phyloP scores from a whole-genome alignment of 1,140 invertebrate genomes.

The Ostrea denselamellosa region DNA sequence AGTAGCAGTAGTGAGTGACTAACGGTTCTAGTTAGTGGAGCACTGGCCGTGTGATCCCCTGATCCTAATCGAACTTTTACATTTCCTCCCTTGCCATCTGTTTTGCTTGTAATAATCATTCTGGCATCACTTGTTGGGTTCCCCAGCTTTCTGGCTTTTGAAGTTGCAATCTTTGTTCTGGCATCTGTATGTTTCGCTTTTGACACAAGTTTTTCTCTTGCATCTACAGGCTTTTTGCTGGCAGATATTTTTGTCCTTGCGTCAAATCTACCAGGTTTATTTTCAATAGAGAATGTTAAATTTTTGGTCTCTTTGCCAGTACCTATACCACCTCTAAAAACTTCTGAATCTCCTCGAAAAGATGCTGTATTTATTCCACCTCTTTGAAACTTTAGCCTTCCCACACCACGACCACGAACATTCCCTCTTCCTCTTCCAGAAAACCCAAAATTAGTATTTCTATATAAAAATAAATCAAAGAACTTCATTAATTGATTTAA shows the following conservation, averaged over 20 bases:
- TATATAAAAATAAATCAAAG: background rate
- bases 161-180: conserved; percentile 85
- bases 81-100: background rate
- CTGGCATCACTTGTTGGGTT: background rate
- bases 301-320: background rate
- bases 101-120: conserved; percentile 10
- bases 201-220: conserved; percentile 58
- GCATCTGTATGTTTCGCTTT: conserved; percentile 81
- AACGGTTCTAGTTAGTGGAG: background rate
- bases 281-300: conserved; percentile 32
- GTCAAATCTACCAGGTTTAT: conserved; percentile 48
- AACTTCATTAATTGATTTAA: background rate
- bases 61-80: conserved; percentile 43
- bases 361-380: background rate
- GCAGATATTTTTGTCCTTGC: conserved; percentile 63
- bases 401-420: conserved; percentile 1
- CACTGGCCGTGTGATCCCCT: background rate
- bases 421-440: conserved; percentile 32
- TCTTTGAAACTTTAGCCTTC: background rate
- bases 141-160: conserved; percentile 80
- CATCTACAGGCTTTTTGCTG: conserved; percentile 55
- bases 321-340: background rate
- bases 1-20: background rate
- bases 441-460: background rate
- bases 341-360: background rate